phyloP scores from a whole-genome alignment of 2,113 vertebrate genomes.

The Struthio camelus region DNA sequence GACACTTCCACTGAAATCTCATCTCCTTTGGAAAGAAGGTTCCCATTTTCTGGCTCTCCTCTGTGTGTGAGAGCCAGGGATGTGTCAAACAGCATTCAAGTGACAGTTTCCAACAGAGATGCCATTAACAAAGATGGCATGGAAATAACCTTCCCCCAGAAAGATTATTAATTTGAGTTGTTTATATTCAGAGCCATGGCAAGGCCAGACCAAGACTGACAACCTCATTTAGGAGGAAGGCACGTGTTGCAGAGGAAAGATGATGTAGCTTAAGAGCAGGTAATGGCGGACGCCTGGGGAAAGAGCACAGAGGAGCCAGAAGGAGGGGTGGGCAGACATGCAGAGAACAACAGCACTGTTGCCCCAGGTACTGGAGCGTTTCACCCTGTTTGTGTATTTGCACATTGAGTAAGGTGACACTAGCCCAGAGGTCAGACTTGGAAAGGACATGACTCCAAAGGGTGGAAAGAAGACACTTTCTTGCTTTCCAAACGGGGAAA shows the following conservation, averaged over 20 bases:
- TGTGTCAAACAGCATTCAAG: constrained; percentile 63
- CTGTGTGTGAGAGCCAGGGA: constrained; percentile 64
- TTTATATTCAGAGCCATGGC: constrained; percentile 40
- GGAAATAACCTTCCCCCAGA: constrained; percentile 69
- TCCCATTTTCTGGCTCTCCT: constrained; percentile 64
- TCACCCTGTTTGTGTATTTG: neutral
- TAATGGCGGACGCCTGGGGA: neutral
- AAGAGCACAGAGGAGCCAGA: neutral
- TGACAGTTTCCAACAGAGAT: constrained; percentile 70
- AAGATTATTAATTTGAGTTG: constrained; percentile 24
- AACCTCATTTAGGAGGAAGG: neutral
- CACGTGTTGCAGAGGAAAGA: neutral
- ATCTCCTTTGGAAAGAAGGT: constrained; percentile 71
- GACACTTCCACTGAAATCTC: constrained; percentile 75
- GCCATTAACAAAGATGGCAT: constrained; percentile 69
- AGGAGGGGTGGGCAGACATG: neutral
- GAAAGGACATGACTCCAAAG: neutral
- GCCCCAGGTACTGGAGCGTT: neutral
- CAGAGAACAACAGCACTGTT: neutral
- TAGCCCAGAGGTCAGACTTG: neutral
- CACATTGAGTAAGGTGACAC: rapidly evolving
- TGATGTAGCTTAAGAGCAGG: neutral
- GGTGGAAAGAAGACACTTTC: neutral
- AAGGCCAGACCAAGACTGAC: constrained; percentile 13
- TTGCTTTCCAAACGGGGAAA: neutral